These are phyloP conservation scores for Tiliqua scincoides DNA, from an alignment of 2,113 vertebrate species.

Conservation along the genomic window DNA sequence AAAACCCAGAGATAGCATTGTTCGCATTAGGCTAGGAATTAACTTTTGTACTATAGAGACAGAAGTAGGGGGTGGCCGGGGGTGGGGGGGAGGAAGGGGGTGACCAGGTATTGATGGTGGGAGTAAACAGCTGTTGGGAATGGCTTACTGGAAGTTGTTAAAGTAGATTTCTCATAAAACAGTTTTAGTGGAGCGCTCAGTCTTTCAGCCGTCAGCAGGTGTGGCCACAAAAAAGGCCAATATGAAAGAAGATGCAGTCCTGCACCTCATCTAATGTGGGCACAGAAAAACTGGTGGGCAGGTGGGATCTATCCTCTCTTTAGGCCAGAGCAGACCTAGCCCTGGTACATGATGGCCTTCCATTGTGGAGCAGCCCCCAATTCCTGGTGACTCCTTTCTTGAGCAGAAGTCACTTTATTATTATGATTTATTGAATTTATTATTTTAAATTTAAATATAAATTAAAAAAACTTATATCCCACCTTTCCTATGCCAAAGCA, in stretches of 20 bases:
- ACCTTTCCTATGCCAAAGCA: no score
- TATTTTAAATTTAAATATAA: no score
- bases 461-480: no score
- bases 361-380: not conserved
- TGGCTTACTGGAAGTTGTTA: slow-evolving; percentile 50
- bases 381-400: not conserved
- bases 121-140: not conserved
- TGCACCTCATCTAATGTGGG: not conserved
- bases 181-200: slow-evolving; percentile 27
- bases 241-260: not conserved
- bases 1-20: slow-evolving; percentile 34
- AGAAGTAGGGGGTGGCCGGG: not conserved
- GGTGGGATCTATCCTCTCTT: not conserved
- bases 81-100: not conserved
- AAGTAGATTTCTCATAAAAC: slow-evolving; percentile 60
- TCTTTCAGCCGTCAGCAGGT: slow-evolving; percentile 54
- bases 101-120: not conserved
- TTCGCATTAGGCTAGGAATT: rapidly evolving
- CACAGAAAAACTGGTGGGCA: not conserved
- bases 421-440: no score
- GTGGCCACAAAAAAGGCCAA: slow-evolving; percentile 46
- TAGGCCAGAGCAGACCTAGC: not conserved
- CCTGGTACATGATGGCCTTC: no score
- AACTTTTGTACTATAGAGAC: not conserved
- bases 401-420: not conserved